Percentiles rank a stretch among this genome's conserved stretches.
These are phyloP conservation scores for Elysia crispata DNA, from an alignment of 2,888 invertebrate genomes.

Conservation along the genomic window DNA sequence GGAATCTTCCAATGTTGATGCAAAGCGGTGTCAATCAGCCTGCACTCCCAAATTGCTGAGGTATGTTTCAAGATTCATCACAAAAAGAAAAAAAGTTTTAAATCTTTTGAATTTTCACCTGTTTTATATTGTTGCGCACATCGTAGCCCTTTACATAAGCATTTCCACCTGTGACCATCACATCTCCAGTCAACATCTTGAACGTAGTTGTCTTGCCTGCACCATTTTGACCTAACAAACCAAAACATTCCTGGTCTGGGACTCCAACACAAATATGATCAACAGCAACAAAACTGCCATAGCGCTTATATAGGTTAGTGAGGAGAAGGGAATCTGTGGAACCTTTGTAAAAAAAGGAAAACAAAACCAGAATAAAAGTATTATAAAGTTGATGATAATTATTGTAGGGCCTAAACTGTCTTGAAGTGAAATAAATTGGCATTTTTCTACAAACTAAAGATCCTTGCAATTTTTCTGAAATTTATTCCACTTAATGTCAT, in stretches of 20 bases:
- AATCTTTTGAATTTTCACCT: conserved; percentile 52
- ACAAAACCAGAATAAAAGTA: not conserved
- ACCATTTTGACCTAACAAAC: conserved; percentile 78
- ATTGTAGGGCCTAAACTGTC: too few species aligned
- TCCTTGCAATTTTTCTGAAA: too few species aligned
- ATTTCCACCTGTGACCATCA: conserved; percentile 78
- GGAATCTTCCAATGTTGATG: too few species aligned
- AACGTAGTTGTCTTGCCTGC: conserved; percentile 79
- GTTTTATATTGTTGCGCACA: conserved; percentile 59
- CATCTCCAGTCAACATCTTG: conserved; percentile 76
- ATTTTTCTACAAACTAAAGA: too few species aligned
- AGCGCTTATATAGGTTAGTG: conserved; percentile 83
- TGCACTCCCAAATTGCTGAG: too few species aligned
- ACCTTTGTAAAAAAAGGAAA: too few species aligned
- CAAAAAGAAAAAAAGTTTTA: too few species aligned
- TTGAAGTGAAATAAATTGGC: not conserved
- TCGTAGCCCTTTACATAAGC: conserved; percentile 78
- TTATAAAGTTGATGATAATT: too few species aligned
- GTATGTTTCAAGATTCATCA: too few species aligned
- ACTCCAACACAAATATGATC: conserved; percentile 69
- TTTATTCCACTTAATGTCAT: too few species aligned
- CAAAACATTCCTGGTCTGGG: conserved; percentile 78
- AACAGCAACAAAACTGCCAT: conserved; percentile 79
- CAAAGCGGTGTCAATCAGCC: too few species aligned
- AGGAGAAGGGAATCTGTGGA: conserved; percentile 74